A percentile compares a stretch with the other conserved stretches of the same genome.
These are phyloP conservation scores for Abramis brama DNA, from an alignment of 2,113 vertebrate species.

Conservation along the genomic window DNA sequence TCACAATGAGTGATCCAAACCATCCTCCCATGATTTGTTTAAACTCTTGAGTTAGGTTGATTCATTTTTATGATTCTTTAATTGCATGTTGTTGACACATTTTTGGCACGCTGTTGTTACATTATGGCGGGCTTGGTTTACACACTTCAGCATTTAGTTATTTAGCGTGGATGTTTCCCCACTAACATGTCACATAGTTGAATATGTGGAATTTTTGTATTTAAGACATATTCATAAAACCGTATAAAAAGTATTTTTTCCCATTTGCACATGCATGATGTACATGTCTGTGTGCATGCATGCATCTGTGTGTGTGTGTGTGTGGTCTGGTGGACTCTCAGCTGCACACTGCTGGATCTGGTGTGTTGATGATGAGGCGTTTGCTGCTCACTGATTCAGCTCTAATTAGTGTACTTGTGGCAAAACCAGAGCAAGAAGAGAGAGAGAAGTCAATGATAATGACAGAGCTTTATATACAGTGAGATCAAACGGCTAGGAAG, in stretches of 20 bases:
- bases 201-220: not conserved
- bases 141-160: slow-evolving; percentile 13
- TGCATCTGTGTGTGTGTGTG: not conserved
- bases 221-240: not conserved
- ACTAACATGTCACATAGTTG: not conserved
- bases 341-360: slow-evolving; percentile 24
- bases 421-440: not conserved
- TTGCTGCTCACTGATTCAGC: slow-evolving; percentile 48
- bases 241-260: not conserved
- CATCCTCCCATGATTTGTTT: not conserved
- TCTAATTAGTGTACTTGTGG: slow-evolving; percentile 55
- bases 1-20: not conserved
- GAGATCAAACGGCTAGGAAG: not conserved
- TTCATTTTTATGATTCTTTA: not conserved
- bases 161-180: not conserved
- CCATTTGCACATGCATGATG: not conserved
- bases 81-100: slow-evolving; percentile 34
- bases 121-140: not conserved
- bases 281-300: not conserved
- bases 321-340: slow-evolving; percentile 11
- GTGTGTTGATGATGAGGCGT: slow-evolving; percentile 33
- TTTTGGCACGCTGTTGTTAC: slow-evolving; percentile 2
- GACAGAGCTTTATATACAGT: not conserved
- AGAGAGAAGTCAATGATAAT: not conserved
- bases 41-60: not conserved